Percentiles rank a stretch among this genome's conserved stretches.
phyloP scores from a whole-genome alignment of 2,888 invertebrate genomes.

The Caenorhabditis sulstoni region DNA sequence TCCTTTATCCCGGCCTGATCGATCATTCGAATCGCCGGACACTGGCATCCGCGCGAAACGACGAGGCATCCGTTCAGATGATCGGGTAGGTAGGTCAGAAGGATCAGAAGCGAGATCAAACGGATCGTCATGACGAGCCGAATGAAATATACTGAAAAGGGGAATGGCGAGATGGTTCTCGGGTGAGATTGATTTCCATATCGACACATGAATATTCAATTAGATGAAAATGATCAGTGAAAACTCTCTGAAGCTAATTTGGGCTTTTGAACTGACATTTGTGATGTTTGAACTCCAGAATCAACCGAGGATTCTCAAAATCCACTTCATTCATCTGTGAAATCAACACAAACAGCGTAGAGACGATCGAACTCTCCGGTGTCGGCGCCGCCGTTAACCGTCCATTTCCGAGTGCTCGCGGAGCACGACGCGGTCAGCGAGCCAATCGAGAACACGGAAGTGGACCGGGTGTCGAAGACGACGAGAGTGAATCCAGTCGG shows the following conservation, averaged over 20 bases:
- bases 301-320: too few species aligned
- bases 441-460: not conserved
- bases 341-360: conserved; percentile 18
- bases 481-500: not conserved
- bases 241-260: too few species aligned
- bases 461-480: not conserved
- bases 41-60: not conserved
- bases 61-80: not conserved
- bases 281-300: not conserved
- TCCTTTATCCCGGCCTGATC: not conserved
- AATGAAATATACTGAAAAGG: not conserved
- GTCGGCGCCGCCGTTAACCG: conserved; percentile 1
- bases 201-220: not conserved
- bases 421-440: not conserved
- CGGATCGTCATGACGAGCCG: not conserved
- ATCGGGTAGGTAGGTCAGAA: not conserved
- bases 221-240: too few species aligned
- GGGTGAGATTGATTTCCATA: not conserved
- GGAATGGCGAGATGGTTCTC: too few species aligned
- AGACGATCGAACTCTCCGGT: not conserved
- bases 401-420: conserved; percentile 3
- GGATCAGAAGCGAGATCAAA: not conserved
- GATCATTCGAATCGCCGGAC: not conserved
- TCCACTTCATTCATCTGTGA: not conserved
- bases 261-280: too few species aligned